Percentiles rank a stretch among this genome's conserved stretches.
Evolutionary conservation across 2,797 vertebrate species (phyloP).

Genomic region (Myripristis jacobus): DNA sequence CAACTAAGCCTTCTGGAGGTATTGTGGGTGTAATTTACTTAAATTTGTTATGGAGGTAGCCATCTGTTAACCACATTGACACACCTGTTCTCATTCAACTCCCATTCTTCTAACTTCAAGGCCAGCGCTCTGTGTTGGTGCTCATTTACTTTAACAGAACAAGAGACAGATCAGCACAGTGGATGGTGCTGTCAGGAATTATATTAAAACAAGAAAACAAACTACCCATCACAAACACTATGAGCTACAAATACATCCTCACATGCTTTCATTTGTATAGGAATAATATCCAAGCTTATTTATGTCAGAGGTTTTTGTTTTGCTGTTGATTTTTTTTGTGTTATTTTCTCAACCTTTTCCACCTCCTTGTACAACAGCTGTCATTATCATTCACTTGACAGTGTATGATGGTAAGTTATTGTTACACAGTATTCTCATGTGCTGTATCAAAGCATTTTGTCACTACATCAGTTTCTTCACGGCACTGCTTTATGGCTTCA

Average conservation of each 20-base stretch:
- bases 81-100: too few relatives aligned
- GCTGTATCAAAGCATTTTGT: constrained; percentile 13
- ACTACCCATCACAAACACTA: background rate
- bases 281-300: background rate
- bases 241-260: background rate
- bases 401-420: background rate
- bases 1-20: too few relatives aligned
- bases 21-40: too few relatives aligned
- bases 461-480: constrained; percentile 36
- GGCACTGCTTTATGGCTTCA: constrained; percentile 27
- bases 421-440: background rate
- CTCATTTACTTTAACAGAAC: too few relatives aligned
- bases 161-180: background rate
- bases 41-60: too few relatives aligned
- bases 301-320: background rate
- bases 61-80: too few relatives aligned
- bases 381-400: background rate
- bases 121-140: too few relatives aligned
- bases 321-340: background rate
- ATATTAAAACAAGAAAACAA: background rate
- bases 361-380: background rate
- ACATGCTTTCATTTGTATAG: background rate
- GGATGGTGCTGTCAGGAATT: background rate
- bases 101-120: too few relatives aligned
- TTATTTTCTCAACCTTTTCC: background rate